Evolutionary conservation across 2,113 vertebrate genomes (phyloP).

Genomic region (Muntiacus muntjak): DNA sequence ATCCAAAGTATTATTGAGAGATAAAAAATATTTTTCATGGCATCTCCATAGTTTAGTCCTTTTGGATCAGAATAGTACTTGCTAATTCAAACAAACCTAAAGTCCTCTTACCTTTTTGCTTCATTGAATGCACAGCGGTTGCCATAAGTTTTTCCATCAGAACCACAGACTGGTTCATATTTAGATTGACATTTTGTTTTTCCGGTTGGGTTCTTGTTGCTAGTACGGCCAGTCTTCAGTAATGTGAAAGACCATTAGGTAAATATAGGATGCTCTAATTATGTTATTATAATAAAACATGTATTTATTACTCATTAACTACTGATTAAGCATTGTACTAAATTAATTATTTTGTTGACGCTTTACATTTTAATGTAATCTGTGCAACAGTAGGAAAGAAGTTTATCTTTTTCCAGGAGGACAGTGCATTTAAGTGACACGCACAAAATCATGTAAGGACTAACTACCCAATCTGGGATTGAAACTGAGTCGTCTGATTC

Average conservation of each 20-base stretch:
- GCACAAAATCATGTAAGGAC: not conserved
- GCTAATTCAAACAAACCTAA: not conserved
- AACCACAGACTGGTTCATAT: constrained; percentile 72
- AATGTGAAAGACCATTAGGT: not conserved
- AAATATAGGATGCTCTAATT: not conserved
- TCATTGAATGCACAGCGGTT: constrained; percentile 68
- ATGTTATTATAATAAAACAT: not conserved
- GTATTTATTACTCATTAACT: not conserved
- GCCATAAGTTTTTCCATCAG: constrained; percentile 71
- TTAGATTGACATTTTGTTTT: not conserved
- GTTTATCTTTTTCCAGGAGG: not conserved
- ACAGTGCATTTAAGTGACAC: not conserved
- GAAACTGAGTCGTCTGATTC: not conserved
- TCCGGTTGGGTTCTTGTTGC: not conserved
- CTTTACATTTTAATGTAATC: not conserved
- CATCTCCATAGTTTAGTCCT: not conserved
- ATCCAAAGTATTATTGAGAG: not conserved
- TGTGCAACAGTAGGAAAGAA: not conserved
- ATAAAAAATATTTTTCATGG: not conserved
- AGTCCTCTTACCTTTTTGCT: constrained; percentile 71
- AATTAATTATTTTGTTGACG: not conserved
- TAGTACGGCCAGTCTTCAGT: not conserved
- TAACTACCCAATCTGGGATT: not conserved
- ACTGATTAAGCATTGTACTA: not conserved
- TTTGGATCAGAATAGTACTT: not conserved